These are phyloP conservation scores for Pangasius mekongensis DNA, from an alignment of 2,797 vertebrate genomes.

Conservation along the genomic window DNA sequence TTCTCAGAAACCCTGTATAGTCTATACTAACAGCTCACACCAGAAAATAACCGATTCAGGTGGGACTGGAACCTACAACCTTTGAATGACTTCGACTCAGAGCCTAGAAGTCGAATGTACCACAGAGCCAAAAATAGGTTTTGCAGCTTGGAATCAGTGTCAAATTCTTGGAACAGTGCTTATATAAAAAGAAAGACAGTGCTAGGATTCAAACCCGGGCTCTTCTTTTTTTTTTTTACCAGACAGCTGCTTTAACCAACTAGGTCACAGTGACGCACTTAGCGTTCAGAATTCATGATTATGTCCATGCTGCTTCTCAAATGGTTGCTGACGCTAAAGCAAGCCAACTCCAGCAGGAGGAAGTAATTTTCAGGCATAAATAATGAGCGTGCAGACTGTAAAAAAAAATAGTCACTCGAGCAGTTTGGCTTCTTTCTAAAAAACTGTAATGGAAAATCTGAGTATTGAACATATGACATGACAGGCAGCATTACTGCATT, in stretches of 20 bases:
- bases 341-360: too few relatives aligned
- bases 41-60: too few relatives aligned
- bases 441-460: not conserved
- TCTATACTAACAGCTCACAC: not conserved
- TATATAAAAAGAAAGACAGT: not conserved
- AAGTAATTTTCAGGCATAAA: not conserved
- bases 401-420: too few relatives aligned
- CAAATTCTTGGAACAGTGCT: not conserved
- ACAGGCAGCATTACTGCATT: not conserved
- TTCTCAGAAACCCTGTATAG: not conserved
- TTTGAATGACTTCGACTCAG: not conserved
- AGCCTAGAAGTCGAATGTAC: not conserved
- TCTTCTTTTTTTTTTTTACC: too few relatives aligned
- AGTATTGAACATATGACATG: not conserved
- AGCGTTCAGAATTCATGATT: not conserved
- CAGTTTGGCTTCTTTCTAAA: not conserved
- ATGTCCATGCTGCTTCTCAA: not conserved
- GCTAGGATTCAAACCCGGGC: not conserved
- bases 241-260: too few relatives aligned
- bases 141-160: too few relatives aligned
- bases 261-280: too few relatives aligned
- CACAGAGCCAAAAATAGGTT: not conserved
- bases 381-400: not conserved
- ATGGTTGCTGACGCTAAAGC: too few relatives aligned
- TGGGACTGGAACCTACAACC: not conserved